phyloP scores from a whole-genome alignment of 2,113 vertebrate species.

The pig (Sus scrofa) region DNA sequence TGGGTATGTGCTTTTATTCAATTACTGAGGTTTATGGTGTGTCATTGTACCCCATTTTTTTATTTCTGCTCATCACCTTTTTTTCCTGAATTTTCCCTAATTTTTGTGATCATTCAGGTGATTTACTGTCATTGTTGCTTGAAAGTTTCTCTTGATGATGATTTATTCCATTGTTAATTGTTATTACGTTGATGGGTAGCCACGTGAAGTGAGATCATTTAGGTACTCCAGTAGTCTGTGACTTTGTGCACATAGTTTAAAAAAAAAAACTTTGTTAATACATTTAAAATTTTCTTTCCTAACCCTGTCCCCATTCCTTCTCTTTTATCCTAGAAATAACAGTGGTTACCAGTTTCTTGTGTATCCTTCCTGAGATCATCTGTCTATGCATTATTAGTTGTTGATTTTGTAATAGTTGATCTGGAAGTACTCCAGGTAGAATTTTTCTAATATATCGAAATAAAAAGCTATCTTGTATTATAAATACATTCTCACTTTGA shows the following conservation, averaged over 20 bases:
- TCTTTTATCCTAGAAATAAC: neutral
- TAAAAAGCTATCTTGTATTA: constrained; percentile 41
- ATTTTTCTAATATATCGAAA: constrained; percentile 43
- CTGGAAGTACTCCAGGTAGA: neutral
- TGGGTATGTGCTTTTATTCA: constrained; percentile 14
- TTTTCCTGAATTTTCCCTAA: neutral
- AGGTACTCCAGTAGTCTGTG: neutral
- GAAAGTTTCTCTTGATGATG: constrained; percentile 24
- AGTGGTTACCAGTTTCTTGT: constrained; percentile 34
- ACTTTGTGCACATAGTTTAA: neutral
- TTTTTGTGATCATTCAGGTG: constrained; percentile 50
- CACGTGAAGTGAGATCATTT: constrained; percentile 30
- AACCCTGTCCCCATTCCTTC: neutral
- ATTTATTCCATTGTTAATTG: constrained; percentile 17
- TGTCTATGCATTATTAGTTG: constrained; percentile 33
- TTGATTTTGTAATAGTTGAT: constrained; percentile 45
- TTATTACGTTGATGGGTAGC: neutral
- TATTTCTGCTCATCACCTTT: neutral
- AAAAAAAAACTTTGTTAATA: neutral
- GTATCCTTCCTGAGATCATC: constrained; percentile 24
- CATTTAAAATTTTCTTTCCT: constrained; percentile 3
- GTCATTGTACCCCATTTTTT: neutral
- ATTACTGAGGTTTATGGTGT: neutral
- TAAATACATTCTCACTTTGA: constrained; percentile 14
- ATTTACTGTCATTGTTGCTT: constrained; percentile 25